Percentiles rank a stretch among this genome's conserved stretches.
These are phyloP conservation scores for Neoarius graeffei DNA, from an alignment of 2,113 vertebrate genomes.

Conservation along the genomic window DNA sequence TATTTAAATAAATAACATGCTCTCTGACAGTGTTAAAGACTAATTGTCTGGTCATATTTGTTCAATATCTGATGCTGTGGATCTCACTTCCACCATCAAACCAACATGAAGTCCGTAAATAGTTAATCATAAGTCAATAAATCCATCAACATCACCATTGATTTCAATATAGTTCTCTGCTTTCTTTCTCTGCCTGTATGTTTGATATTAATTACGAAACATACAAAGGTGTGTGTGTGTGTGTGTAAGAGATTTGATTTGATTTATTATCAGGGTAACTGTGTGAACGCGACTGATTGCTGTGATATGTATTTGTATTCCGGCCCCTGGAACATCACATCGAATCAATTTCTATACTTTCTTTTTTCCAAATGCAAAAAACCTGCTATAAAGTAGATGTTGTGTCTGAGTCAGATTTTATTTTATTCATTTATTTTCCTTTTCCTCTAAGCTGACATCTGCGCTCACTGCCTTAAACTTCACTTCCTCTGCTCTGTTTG, in stretches of 20 bases:
- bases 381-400: slow-evolving; percentile 61
- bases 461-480: slow-evolving; percentile 96
- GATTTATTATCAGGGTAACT: slow-evolving; percentile 48
- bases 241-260: slow-evolving; percentile 3
- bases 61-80: background rate
- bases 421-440: slow-evolving; percentile 31
- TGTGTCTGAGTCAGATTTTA: slow-evolving; percentile 61
- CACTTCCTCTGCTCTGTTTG: slow-evolving; percentile 83
- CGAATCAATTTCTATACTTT: slow-evolving; percentile 65
- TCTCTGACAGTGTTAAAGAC: slow-evolving; percentile 31
- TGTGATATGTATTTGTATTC: slow-evolving; percentile 66
- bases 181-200: background rate
- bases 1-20: background rate
- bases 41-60: slow-evolving; percentile 13
- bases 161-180: background rate
- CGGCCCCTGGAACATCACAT: slow-evolving; percentile 65
- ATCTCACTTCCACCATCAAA: background rate
- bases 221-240: slow-evolving; percentile 11
- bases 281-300: slow-evolving; percentile 62
- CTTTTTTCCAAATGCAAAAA: slow-evolving; percentile 67
- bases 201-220: background rate
- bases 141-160: background rate
- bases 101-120: background rate
- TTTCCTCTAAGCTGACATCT: slow-evolving; percentile 67
- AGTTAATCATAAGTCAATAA: background rate